A percentile compares a stretch with the other conserved stretches of the same genome.
Conservation (phyloP, 2,888 invertebrate genomes). For the Brachypterus glaber region DNA sequence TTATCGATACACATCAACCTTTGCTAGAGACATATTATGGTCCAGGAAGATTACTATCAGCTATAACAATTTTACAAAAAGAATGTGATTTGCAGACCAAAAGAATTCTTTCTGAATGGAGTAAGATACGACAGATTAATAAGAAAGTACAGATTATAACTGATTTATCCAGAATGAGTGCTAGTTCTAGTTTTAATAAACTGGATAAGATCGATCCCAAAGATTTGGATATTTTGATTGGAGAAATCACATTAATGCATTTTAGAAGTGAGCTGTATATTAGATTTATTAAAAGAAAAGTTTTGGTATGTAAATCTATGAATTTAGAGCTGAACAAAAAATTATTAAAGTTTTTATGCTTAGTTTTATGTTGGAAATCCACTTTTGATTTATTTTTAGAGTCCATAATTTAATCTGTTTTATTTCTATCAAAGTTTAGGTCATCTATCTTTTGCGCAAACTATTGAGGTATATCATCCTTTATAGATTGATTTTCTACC, state of each 20-base stretch:
- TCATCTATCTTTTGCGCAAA: too few species aligned
- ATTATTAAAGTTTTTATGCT: too few species aligned
- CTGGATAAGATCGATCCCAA: constrained; percentile 64
- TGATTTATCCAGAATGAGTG: constrained; percentile 45
- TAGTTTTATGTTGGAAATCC: too few species aligned
- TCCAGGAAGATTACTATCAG: constrained; percentile 60
- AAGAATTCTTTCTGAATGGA: constrained; percentile 62
- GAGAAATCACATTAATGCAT: constrained; percentile 87
- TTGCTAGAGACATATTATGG: constrained; percentile 85
- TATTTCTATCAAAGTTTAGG: too few species aligned
- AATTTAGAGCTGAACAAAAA: too few species aligned
- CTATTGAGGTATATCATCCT: too few species aligned
- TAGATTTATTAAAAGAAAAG: constrained; percentile 71
- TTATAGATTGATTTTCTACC: too few species aligned
- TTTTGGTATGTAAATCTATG: constrained; percentile 61
- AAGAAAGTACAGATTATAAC: constrained; percentile 55
- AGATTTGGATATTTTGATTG: constrained; percentile 76
- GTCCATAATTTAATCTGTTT: too few species aligned
- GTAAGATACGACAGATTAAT: constrained; percentile 54
- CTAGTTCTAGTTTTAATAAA: constrained; percentile 36
- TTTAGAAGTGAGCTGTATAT: constrained; percentile 85
- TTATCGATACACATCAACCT: constrained; percentile 80
- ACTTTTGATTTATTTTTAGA: too few species aligned
- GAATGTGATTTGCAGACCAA: constrained; percentile 64
- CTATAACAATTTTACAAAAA: constrained; percentile 63